A percentile compares a stretch with the other conserved stretches of the same genome.
phyloP scores from a whole-genome alignment of 2,797 vertebrate species.

The Gallinago stenura region DNA sequence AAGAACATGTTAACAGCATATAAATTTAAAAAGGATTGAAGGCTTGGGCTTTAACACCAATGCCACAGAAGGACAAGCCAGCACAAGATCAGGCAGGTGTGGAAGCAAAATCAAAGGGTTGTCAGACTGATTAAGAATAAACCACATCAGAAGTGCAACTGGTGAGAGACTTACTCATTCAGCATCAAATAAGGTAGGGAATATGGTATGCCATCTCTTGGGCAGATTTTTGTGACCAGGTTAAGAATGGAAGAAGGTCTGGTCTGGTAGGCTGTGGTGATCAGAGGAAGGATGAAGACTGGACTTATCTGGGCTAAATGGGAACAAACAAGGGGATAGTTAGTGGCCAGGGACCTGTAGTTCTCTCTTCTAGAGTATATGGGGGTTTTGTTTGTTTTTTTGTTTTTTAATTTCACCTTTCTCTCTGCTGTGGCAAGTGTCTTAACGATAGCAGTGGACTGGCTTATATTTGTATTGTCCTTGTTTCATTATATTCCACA shows the following conservation, averaged over 20 bases:
- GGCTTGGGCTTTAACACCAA: neutral
- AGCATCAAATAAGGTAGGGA: neutral
- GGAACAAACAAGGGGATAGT: neutral
- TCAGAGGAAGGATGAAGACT: neutral
- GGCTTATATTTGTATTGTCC: neutral
- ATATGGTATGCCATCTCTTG: neutral
- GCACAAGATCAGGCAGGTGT: conserved; percentile 40
- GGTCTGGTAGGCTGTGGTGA: neutral
- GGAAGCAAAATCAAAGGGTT: conserved; percentile 45
- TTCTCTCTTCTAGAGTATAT: neutral
- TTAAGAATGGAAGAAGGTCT: neutral
- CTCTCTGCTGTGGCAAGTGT: neutral
- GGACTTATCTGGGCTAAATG: neutral
- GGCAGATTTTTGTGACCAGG: neutral
- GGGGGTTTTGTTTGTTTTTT: fast-evolving
- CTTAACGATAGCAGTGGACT: neutral
- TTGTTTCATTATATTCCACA: neutral
- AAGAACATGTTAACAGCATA: conserved; percentile 21
- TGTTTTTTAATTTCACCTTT: neutral
- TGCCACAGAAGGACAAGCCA: conserved; percentile 14
- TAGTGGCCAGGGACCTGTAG: neutral
- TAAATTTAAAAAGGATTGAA: conserved; percentile 33
- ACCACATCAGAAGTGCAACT: conserved; percentile 28
- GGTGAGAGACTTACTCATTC: neutral
- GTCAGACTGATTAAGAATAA: conserved; percentile 40